phyloP scores from a whole-genome alignment of 1,140 invertebrate species.

The Neodiprion pinetum region DNA sequence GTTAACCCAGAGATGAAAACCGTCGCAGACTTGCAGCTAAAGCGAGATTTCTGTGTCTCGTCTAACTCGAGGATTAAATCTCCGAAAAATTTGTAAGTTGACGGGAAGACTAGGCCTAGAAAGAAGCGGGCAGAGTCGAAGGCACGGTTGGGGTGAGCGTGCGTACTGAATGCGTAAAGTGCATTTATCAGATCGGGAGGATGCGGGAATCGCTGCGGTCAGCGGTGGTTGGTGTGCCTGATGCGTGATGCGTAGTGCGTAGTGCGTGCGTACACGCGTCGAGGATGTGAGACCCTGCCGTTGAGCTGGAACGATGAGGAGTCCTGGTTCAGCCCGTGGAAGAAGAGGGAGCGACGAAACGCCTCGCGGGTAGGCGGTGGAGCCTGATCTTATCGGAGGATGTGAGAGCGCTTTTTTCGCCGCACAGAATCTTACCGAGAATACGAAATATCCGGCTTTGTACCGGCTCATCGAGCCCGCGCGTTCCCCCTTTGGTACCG shows the following conservation, averaged over 20 bases:
- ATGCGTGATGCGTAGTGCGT: background rate
- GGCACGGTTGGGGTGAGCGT: background rate
- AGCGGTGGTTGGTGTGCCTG: background rate
- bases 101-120: no score
- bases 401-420: background rate
- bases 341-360: background rate
- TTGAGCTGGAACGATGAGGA: background rate
- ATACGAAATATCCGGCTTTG: background rate
- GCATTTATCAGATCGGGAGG: conserved; percentile 1
- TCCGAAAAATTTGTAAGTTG: background rate
- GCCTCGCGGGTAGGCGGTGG: conserved; percentile 2
- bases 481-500: no score
- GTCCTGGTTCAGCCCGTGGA: background rate
- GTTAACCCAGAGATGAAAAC: no score
- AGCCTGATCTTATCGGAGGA: background rate
- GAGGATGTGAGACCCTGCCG: background rate
- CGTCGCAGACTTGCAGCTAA: no score
- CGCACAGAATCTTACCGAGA: background rate
- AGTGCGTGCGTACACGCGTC: background rate
- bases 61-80: background rate
- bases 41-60: background rate
- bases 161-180: conserved; percentile 5
- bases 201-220: background rate
- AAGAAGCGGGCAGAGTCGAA: background rate
- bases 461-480: no score